Evolutionary conservation across 2,797 vertebrate species (phyloP), one percentile per base, ranked within the genome.

Genomic region (Onychomys torridus): DNA sequence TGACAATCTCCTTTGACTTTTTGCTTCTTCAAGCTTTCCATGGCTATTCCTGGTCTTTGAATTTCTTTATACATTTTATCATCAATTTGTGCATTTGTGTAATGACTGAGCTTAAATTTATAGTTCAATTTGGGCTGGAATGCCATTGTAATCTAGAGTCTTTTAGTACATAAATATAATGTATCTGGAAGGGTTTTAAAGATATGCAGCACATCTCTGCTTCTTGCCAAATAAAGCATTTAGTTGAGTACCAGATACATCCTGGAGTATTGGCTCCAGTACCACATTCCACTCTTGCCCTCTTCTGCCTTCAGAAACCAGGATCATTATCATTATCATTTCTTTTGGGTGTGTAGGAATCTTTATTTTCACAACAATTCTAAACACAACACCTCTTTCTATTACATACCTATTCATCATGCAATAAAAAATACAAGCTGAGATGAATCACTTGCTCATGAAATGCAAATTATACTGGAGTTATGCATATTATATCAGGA

Each of bases 11-110:
- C 17, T 37, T 49, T 43, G 71, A 25, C 46, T 52, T 55, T 77
- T 32, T 71, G 21, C 40, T 94, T 89, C 76, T 89, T 93, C 27
- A 85, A 77, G 32, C 76, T 65, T 95, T 77, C 29, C 37, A 40
- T 34, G 40, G 65, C 7, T 52, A 21, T 84, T 52, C 34, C 2
- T 34, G 59, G 81, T n/a, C 49, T 92, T 81, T 95, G 49, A 14
- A 87, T 83, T 87, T 89, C 63, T 34, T 87, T 75, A 91, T 83
- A 67, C 17, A 91, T 77, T 91, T 94, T 93, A 84, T 13, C 49
- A 81, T 93, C 34, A 63, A 27, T 79, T 83, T 90, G 27, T 78
- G 8, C 16, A 83, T 93, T 93, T 93, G 63, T 67, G 67, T 63
- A 63, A 11, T 83, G 63, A 87, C 5, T 69, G 40, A 93, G 17